A percentile compares a stretch with the other conserved stretches of the same genome.
Conservation (phyloP, 2,797 vertebrate species). For the Heteromormyrus szaboi region DNA sequence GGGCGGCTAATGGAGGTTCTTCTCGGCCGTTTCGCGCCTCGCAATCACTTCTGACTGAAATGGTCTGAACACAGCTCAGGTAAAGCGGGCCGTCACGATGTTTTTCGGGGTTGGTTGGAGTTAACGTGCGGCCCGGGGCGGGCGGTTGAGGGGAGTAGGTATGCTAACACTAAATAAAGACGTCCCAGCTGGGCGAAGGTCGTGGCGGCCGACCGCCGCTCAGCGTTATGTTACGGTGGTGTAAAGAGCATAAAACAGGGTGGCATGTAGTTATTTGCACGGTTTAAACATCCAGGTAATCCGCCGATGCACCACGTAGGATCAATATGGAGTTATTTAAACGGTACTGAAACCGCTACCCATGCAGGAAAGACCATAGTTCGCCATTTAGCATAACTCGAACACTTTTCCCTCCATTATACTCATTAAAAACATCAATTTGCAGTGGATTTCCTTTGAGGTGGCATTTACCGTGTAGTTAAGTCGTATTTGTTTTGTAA, state of each 20-base stretch:
- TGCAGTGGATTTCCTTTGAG: not conserved
- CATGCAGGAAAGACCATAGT: not conserved
- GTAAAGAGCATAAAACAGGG: not conserved
- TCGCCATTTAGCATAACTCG: not conserved
- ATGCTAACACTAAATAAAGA: constrained; percentile 2
- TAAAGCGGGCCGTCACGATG: not conserved
- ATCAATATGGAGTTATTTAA: not conserved
- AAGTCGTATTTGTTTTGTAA: not conserved
- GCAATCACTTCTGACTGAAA: not conserved
- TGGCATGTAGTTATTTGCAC: not conserved
- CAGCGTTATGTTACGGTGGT: not conserved
- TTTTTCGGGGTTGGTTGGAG: not conserved
- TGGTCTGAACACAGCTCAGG: constrained; percentile 18
- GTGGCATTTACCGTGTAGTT: not conserved
- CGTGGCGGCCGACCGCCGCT: not conserved
- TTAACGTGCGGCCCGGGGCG: not conserved
- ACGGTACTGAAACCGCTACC: not conserved
- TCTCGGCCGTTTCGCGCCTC: not conserved
- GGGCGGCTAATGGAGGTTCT: not conserved
- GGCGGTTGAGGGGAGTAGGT: not conserved
- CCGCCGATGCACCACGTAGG: not conserved
- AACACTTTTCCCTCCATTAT: not conserved
- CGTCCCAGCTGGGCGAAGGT: not conserved
- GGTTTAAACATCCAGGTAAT: not conserved
- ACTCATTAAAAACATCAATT: not conserved